Percentiles rank a stretch among this genome's conserved stretches.
phyloP scores from a whole-genome alignment of 2,888 invertebrate genomes.

The Azorinus chamasolen region DNA sequence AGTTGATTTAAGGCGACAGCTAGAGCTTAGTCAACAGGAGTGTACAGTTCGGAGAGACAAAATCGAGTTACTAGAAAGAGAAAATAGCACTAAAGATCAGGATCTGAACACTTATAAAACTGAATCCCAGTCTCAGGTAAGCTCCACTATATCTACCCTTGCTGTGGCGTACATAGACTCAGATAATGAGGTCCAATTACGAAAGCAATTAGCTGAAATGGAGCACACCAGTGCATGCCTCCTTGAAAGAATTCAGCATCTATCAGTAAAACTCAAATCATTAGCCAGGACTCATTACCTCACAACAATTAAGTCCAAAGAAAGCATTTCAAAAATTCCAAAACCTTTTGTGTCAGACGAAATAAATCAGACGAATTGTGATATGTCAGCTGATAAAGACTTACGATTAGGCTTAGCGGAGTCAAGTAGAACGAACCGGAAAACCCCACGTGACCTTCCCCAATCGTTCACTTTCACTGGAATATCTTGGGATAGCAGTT shows the following conservation, averaged over 20 bases:
- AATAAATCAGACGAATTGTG: slow-evolving; percentile 19
- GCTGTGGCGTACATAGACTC: slow-evolving; percentile 50
- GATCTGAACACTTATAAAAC: too few species aligned
- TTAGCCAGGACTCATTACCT: slow-evolving; percentile 25
- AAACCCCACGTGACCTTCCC: slow-evolving; percentile 13
- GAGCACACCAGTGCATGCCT: slow-evolving; percentile 17
- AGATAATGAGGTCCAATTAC: slow-evolving; percentile 37
- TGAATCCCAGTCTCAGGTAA: background rate
- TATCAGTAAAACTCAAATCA: slow-evolving; percentile 27
- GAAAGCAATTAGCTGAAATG: slow-evolving; percentile 26
- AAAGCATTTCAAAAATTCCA: slow-evolving; percentile 31
- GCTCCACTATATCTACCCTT: slow-evolving; percentile 13
- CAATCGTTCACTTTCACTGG: slow-evolving; percentile 28
- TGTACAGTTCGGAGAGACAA: slow-evolving; percentile 89
- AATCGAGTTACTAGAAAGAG: slow-evolving; percentile 89
- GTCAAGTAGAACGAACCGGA: slow-evolving; percentile 21
- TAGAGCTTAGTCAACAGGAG: slow-evolving; percentile 91
- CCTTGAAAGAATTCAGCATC: slow-evolving; percentile 30
- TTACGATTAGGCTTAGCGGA: slow-evolving; percentile 11
- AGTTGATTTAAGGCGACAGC: slow-evolving; percentile 91
- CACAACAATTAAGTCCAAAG: background rate
- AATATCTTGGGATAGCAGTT: background rate
- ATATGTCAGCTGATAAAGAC: slow-evolving; percentile 16
- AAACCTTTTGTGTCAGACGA: slow-evolving; percentile 27
- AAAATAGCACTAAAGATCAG: slow-evolving; percentile 39